Conservation (phyloP, 2,113 vertebrate genomes). For the Gila orcuttii region DNA sequence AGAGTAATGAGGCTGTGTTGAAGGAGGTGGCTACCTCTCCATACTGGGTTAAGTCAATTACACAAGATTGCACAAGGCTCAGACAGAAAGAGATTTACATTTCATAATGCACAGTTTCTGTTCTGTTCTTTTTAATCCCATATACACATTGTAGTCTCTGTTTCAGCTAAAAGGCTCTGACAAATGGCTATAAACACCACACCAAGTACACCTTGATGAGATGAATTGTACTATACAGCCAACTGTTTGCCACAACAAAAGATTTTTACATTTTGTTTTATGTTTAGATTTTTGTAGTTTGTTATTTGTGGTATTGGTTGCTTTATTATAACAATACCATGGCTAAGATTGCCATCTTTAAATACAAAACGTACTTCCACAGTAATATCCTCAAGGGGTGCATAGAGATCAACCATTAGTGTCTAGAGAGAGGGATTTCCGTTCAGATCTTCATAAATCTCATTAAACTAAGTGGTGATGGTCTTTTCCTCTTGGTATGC, state of each 20-base stretch:
- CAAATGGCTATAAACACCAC: neutral
- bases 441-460: neutral
- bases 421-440: neutral
- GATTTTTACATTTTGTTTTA: neutral
- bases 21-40: constrained; percentile 30
- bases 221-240: neutral
- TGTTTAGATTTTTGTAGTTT: neutral
- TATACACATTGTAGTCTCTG: neutral
- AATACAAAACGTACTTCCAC: neutral
- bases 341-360: neutral
- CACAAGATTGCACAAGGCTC: constrained; percentile 55
- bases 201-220: neutral
- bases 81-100: constrained; percentile 44
- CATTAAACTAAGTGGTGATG: neutral
- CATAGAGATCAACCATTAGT: neutral
- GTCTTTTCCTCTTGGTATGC: neutral
- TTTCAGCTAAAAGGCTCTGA: neutral
- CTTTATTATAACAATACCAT: neutral
- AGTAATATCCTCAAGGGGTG: neutral
- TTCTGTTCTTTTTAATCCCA: neutral
- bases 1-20: constrained; percentile 24
- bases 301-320: neutral
- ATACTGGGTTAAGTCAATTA: constrained; percentile 65
- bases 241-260: neutral
- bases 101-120: neutral